A percentile compares a stretch with the other conserved stretches of the same genome.
These are phyloP conservation scores for Stegodyphus mimosarum DNA, from an alignment of 1,140 invertebrate species.

Conservation along the genomic window DNA sequence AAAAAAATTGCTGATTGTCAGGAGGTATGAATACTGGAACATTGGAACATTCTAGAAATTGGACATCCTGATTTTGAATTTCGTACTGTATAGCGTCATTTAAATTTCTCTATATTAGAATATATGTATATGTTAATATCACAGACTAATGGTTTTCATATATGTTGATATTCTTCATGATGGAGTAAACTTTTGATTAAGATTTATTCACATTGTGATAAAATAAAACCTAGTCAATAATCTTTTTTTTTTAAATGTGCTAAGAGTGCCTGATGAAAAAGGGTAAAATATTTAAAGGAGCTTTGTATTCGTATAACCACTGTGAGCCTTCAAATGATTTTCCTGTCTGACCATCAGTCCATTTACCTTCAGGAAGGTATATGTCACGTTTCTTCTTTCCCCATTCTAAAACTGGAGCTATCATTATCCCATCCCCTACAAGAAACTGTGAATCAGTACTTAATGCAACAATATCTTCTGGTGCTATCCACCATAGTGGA, in stretches of 20 bases:
- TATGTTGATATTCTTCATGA: too few relatives aligned
- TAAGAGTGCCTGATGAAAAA: slow-evolving; percentile 71
- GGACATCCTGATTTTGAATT: too few relatives aligned
- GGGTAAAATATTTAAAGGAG: slow-evolving; percentile 76
- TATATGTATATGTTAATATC: too few relatives aligned
- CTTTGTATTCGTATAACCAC: slow-evolving; percentile 77
- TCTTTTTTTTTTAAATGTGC: background rate
- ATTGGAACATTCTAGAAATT: too few relatives aligned
- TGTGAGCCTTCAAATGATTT: slow-evolving; percentile 72
- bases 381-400: slow-evolving; percentile 77
- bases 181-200: too few relatives aligned
- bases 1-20: too few relatives aligned
- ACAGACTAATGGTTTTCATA: too few relatives aligned
- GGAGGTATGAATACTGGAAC: too few relatives aligned
- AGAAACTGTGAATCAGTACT: slow-evolving; percentile 75
- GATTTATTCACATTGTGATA: too few relatives aligned
- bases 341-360: slow-evolving; percentile 72
- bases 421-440: slow-evolving; percentile 84
- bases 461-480: slow-evolving; percentile 65
- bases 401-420: slow-evolving; percentile 82
- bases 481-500: slow-evolving; percentile 70
- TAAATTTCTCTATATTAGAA: too few relatives aligned
- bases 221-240: background rate
- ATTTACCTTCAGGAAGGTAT: slow-evolving; percentile 80
- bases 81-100: too few relatives aligned